Base-by-base conservation (phyloP, 2,113 vertebrate genomes). In the Mellivora capensis region DNA sequence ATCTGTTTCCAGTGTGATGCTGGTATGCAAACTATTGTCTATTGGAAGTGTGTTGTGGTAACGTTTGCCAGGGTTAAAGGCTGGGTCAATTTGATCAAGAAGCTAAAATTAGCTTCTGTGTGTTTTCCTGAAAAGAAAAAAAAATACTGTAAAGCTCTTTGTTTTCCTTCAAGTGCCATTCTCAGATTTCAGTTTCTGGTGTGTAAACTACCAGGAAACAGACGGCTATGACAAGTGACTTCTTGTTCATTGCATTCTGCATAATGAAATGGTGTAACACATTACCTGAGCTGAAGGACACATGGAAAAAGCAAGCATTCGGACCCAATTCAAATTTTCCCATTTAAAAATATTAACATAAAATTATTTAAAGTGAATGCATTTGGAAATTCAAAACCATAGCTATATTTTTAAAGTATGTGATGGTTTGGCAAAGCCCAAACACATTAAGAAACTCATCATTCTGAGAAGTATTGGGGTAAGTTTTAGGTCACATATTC, bases 41-140 rank as follows among this genome's bases (percentile, higher is more conserved):
- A 98, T 99, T 99, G 99, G 98, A 99, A 98, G 98, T 98, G 98
- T 99, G 99, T 99, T 99, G 99, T 99, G 98, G 99, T 99, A 98
- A 99, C 31, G 98, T 99, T 99, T 98, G 99, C 98, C 99, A 99
- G 99, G 99, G 99, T 99, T 99, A 99, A 99, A 99, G 99, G 98
- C 99, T 99, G 98, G 99, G 99, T 99, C 99, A 99, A 99, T 99
- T 98, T 99, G 99, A 99, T 99, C 99, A 99, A 99, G 98, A 98
- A 99, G 99, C 98, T 99, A 99, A 99, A 99, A 99, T 99, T 99
- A 99, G 99, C 99, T 99, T 98, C 99, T 99, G 99, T 99, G 98
- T 98, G 98, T 98, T 99, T 99, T 99, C 98, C 98, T 99, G 98
- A 98, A 99, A 98, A 98, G 96, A 98, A 98, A 95, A 98, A 98